These are phyloP conservation scores for Polyodon spathula DNA, from an alignment of 2,113 vertebrate species.

Conservation along the genomic window DNA sequence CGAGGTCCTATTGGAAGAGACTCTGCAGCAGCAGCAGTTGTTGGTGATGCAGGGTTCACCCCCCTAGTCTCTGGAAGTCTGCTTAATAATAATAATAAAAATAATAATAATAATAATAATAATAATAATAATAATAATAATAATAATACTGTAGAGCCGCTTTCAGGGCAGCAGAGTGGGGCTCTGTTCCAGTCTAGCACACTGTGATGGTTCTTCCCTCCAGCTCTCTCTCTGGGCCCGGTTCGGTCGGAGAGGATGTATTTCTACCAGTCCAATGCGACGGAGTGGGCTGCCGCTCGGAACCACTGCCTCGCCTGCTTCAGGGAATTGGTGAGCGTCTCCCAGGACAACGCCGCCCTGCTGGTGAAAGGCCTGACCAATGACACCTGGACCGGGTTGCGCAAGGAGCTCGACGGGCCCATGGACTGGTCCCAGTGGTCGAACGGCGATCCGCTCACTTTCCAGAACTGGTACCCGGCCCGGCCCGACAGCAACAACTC, in stretches of 20 bases:
- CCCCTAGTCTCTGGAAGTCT: too few species aligned
- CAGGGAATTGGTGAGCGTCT: constrained; percentile 43
- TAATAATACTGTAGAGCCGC: too few species aligned
- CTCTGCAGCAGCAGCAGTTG: too few species aligned
- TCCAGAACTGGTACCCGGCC: constrained; percentile 60
- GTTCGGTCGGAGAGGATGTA: constrained; percentile 30
- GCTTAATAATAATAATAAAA: too few species aligned
- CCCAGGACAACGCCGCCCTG: constrained; percentile 20
- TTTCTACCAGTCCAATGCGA: background rate
- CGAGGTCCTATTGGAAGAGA: too few species aligned
- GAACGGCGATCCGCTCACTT: constrained; percentile 39
- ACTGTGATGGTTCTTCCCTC: too few species aligned
- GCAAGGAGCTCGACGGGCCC: constrained; percentile 23
- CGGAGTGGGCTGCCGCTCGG: constrained; percentile 38
- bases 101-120: too few species aligned
- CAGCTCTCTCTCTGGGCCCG: too few species aligned
- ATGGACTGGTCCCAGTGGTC: constrained; percentile 44
- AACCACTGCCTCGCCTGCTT: constrained; percentile 41
- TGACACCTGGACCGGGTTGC: constrained; percentile 48
- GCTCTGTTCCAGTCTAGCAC: too few species aligned
- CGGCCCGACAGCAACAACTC: constrained; percentile 21
- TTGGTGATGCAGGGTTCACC: too few species aligned
- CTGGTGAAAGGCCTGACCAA: constrained; percentile 11
- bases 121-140: too few species aligned
- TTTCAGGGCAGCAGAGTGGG: too few species aligned